phyloP scores from a whole-genome alignment of 2,888 invertebrate species.

The Cordilura impudica region DNA sequence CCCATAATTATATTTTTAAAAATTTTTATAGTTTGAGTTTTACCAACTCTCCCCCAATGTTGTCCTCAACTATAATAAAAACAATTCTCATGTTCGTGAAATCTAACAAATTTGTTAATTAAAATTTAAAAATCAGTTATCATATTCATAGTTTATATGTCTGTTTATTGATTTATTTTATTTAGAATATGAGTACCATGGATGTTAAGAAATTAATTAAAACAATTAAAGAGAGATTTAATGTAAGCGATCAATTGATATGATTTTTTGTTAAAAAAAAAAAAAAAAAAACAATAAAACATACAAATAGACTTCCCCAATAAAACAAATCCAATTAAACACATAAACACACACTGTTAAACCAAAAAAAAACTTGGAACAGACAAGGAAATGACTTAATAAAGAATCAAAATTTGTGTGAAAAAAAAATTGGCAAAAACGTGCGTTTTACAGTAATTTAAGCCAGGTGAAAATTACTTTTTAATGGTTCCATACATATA shows the following conservation, averaged over 20 bases:
- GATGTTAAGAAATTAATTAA: constrained; percentile 74
- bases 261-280: not conserved
- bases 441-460: too few species aligned
- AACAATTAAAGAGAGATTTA: constrained; percentile 73
- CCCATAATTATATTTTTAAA: not conserved
- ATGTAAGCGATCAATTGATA: constrained; percentile 69
- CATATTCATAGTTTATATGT: constrained; percentile 28
- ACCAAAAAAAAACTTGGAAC: constrained; percentile 5
- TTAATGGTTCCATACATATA: too few species aligned
- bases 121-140: too few species aligned
- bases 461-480: too few species aligned
- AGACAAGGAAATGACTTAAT: not conserved
- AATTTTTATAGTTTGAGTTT: not conserved
- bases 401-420: too few species aligned
- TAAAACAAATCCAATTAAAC: constrained; percentile 17
- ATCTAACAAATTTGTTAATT: not conserved
- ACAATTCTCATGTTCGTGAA: not conserved
- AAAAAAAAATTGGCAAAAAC: too few species aligned
- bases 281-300: too few species aligned
- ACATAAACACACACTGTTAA: constrained; percentile 3
- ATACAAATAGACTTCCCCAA: constrained; percentile 24
- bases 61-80: not conserved
- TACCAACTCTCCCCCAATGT: not conserved
- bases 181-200: constrained; percentile 74
- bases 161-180: constrained; percentile 45